Evolutionary conservation across 2,888 invertebrate species (phyloP), one percentile per base, ranked within the genome.

Genomic region (Halictus ligatus): DNA sequence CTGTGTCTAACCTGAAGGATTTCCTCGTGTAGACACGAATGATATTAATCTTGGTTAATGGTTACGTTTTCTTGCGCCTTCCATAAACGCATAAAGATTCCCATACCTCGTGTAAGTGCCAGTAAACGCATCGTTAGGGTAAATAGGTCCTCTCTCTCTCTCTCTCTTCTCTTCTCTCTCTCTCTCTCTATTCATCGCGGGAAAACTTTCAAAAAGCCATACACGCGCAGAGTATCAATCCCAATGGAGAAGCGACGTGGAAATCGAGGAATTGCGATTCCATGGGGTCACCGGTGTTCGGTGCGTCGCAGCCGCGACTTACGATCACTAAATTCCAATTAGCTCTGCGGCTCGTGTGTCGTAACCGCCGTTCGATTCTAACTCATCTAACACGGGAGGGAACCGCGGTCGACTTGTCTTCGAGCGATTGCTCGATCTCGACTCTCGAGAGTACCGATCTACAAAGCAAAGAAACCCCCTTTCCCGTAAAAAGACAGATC

Each of bases 261-360:
- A 84, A 83, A 86, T 90, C 85, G 85, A 89, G 86, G 88, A 89
- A 92, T 91, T 92, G 89, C 91, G 89, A 92, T 91, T 92, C 90
- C 89, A 85, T 81, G 82, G 86, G 89, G 89, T 90, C 91, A 91
- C 83, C 87, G 85, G 46, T 29, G 48, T 73, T 54, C 78, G 48
- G 40, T 10, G 73, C 67, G 72, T 74, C 67, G 64, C 54, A 69
- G 84, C 54, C 89, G 90, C 91, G 89, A 92, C 92, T 92, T 92
- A 92, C 92, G 92, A 93, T 92, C 92, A 90, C 92, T 94, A 93
- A 93, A 93, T 93, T 93, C 93, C 92, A 94, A 93, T 94, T 94
- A 94, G 92, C 92, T 89, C 90, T 88, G 81, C 91, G 82, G 87
- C 78, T 86, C 83, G 86, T 74, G 86, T 74, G 85, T 84, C 87